These are phyloP conservation scores for Alexandromys fortis DNA, from an alignment of 2,113 vertebrate genomes.

Conservation along the genomic window DNA sequence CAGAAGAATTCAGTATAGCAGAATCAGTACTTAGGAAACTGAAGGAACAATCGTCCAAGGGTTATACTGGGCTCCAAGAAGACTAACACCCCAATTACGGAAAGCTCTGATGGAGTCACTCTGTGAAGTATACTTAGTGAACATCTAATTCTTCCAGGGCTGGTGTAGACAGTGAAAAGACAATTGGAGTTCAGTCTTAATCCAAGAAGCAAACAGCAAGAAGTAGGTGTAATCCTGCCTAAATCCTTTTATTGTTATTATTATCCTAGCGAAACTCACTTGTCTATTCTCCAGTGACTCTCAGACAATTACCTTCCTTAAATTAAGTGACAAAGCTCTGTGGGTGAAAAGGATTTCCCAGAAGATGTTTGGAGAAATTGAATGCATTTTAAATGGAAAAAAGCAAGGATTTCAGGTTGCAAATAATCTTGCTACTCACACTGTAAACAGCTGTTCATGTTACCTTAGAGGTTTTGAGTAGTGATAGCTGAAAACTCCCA, in stretches of 20 bases:
- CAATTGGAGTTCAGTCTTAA: fast-evolving
- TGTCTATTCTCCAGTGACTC: neutral
- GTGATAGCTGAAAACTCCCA: neutral
- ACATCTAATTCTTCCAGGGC: neutral
- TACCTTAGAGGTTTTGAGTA: neutral
- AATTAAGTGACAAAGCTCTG: neutral
- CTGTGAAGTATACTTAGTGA: neutral
- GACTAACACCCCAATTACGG: neutral
- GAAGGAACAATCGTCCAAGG: neutral
- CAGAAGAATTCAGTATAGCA: neutral
- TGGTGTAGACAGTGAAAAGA: neutral
- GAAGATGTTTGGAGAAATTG: neutral
- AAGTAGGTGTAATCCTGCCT: neutral
- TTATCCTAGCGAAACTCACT: neutral
- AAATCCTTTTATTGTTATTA: neutral
- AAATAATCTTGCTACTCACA: neutral
- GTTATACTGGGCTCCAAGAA: neutral
- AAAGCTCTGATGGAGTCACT: neutral
- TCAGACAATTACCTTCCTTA: neutral
- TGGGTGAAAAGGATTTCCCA: neutral
- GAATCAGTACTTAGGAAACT: neutral
- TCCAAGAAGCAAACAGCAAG: neutral
- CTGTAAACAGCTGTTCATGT: neutral
- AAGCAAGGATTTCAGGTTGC: neutral
- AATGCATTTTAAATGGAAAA: neutral